These are phyloP conservation scores for Micronycteris hirsuta DNA, from an alignment of 2,113 vertebrate species.

Conservation along the genomic window DNA sequence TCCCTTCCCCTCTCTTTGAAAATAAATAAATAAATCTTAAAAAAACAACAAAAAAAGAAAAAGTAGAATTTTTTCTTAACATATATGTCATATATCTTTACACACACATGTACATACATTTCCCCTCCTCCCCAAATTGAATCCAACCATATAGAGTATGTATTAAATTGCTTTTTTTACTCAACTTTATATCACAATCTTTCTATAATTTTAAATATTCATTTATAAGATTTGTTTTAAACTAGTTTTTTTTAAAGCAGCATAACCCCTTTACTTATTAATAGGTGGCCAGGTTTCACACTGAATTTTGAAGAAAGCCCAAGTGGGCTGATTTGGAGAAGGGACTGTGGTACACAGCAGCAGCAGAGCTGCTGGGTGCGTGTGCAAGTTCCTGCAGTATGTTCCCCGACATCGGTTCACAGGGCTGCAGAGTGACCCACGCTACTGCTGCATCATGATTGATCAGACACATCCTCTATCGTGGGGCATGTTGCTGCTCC, in stretches of 20 bases:
- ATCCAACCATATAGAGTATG: neutral
- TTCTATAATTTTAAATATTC: neutral
- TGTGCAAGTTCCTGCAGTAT: neutral
- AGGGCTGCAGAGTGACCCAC: neutral
- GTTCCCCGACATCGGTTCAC: neutral
- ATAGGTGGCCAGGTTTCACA: neutral
- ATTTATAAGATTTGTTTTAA: neutral
- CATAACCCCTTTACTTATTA: neutral
- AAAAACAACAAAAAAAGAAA: too few relatives aligned
- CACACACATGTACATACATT: neutral
- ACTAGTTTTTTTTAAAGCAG: neutral
- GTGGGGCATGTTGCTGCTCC: neutral
- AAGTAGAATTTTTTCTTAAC: neutral
- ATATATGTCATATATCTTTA: neutral
- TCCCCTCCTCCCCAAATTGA: neutral
- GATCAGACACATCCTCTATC: neutral
- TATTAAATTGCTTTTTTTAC: neutral
- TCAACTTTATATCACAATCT: neutral
- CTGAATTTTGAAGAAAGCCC: neutral
- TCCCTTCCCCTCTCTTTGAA: too few relatives aligned
- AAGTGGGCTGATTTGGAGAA: neutral
- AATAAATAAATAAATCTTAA: too few relatives aligned
- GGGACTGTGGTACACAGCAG: neutral
- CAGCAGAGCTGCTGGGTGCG: neutral
- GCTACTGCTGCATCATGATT: neutral